Conservation (phyloP, 2,113 vertebrate genomes). For the Dromaius novaehollandiae region DNA sequence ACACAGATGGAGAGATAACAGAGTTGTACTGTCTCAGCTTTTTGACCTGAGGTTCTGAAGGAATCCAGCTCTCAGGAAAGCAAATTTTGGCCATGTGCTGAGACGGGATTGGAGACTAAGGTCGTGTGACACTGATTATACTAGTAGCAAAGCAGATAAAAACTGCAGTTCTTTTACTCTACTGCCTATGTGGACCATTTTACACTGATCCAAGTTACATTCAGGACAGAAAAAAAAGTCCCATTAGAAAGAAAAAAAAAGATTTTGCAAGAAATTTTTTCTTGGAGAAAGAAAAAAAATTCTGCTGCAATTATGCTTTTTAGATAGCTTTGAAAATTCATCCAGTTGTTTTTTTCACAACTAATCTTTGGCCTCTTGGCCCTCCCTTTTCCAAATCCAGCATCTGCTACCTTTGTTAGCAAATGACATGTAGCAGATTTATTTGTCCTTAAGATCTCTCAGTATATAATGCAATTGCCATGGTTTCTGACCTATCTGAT, state of each 20-base stretch:
- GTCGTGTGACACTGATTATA: neutral
- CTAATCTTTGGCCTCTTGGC: constrained; percentile 23
- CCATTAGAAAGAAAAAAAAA: neutral
- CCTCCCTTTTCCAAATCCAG: constrained; percentile 7
- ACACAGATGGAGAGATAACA: neutral
- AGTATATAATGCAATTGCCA: neutral
- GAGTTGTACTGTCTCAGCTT: neutral
- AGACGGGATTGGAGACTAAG: neutral
- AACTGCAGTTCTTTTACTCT: neutral
- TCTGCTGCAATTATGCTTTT: neutral
- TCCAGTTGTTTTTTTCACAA: neutral
- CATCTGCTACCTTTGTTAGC: constrained; percentile 30
- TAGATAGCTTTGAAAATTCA: neutral
- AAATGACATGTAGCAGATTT: neutral
- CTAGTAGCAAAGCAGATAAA: neutral
- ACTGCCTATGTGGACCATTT: neutral
- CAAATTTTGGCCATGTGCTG: neutral
- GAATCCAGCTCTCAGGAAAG: neutral
- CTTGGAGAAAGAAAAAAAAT: neutral
- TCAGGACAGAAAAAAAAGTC: neutral
- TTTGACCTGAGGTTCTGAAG: neutral
- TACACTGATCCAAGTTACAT: neutral
- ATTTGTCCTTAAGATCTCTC: neutral
- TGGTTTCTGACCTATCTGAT: neutral
- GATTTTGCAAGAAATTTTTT: neutral